Percentiles rank a stretch among this genome's conserved stretches.
Conservation (phyloP, 2,797 vertebrate genomes). For the Diplodus sargus region DNA sequence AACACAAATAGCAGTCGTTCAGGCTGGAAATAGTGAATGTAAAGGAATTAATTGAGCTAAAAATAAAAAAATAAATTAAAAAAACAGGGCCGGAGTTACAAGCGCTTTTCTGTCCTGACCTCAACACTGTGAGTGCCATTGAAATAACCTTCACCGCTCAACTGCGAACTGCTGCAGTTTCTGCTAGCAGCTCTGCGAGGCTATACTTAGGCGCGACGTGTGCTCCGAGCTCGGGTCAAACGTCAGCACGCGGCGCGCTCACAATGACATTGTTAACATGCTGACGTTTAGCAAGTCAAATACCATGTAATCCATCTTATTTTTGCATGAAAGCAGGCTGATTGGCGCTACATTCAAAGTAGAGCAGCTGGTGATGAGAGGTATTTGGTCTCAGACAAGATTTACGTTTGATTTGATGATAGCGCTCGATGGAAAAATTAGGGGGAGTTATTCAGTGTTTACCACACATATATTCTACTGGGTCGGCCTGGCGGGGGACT, state of each 20-base stretch:
- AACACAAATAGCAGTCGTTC: conserved; percentile 38
- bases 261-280: not conserved
- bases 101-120: conserved; percentile 18
- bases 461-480: too few relatives aligned
- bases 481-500: too few relatives aligned
- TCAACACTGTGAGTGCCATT: not conserved
- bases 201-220: not conserved
- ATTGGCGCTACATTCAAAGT: not conserved
- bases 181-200: not conserved
- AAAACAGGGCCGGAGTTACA: conserved; percentile 3
- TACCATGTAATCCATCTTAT: not conserved
- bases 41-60: conserved; percentile 10
- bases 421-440: not conserved
- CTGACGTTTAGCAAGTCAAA: not conserved
- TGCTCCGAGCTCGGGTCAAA: not conserved
- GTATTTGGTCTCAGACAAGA: not conserved
- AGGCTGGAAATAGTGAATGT: conserved; percentile 15
- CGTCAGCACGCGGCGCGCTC: not conserved
- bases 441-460: not conserved
- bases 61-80: not conserved
- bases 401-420: not conserved
- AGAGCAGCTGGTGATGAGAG: not conserved
- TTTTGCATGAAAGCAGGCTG: not conserved
- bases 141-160: conserved; percentile 12
- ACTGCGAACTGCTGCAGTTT: conserved; percentile 20